Base-by-base conservation (phyloP, 2,797 vertebrate genomes). In the Heteromormyrus szaboi region DNA sequence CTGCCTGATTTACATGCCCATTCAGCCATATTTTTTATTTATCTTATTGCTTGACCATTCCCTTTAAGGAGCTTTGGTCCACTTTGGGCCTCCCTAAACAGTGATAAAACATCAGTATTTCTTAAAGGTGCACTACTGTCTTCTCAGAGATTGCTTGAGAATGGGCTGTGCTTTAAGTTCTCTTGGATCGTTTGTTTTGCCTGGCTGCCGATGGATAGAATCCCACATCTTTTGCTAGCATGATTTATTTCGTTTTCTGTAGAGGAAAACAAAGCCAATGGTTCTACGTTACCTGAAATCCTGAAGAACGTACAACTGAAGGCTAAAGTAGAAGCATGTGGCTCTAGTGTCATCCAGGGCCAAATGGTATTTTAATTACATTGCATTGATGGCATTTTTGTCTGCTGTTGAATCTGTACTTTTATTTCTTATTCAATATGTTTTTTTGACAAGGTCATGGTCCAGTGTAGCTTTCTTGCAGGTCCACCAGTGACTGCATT, bases 341-440 rank as follows among this genome's bases (percentile, higher is more conserved):
- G 8, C 46, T 48, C 5, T 51, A 29, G 8, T 85, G 50, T 46
- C 41, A 48, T 29, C 50, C 83, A 53, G 83, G 29, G 14, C 25
- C 25, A 33, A 85, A 85, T 29, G 46, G 22, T 53, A 85, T 51
- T n/a, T 51, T 51, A 51, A 29, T 85, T 50, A 51, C 11, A 14
- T 85, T 0, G 4, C 19, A 50, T 1, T 14, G 46, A 29, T 51
- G 50, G 46, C 12, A 53, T 85, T 51, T 11, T 83, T 84, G 50
- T 51, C 50, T 29, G 46, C 46, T 14, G 17, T 53, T 14, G n/a
- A 85, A 50, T 54, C 22, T 85, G 25, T 4, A 17, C 25, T 85
- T 9, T 85, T 29, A 50, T 91, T 89, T 89, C 87, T 53, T 88
- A 88, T 89, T 85, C 72, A 2, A 25, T 22, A 89, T 90, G 4